Percentiles rank a stretch among this genome's conserved stretches.
Evolutionary conservation across 2,888 invertebrate species (phyloP).

Genomic region (Melolontha melolontha): DNA sequence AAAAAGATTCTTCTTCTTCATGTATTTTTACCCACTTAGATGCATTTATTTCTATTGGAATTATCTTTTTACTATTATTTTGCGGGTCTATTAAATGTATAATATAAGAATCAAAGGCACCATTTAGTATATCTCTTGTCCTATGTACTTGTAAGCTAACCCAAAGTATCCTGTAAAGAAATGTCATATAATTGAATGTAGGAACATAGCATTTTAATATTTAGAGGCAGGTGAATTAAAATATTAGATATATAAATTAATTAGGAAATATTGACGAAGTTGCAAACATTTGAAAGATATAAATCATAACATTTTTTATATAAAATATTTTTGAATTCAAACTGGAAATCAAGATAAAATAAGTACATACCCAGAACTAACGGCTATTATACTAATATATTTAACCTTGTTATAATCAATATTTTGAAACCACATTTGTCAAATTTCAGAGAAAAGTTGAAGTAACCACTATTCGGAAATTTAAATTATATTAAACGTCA

Average conservation of each 20-base stretch:
- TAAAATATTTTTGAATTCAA: too few species aligned
- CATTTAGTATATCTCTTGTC: slow-evolving; percentile 57
- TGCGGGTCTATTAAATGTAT: slow-evolving; percentile 57
- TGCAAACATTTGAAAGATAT: too few species aligned
- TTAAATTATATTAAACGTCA: slow-evolving; percentile 39
- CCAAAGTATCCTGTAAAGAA: slow-evolving; percentile 51
- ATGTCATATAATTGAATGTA: too few species aligned
- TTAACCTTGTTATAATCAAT: slow-evolving; percentile 32
- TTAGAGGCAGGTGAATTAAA: background rate
- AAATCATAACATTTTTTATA: too few species aligned
- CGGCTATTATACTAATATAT: slow-evolving; percentile 34
- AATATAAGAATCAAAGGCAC: slow-evolving; percentile 60
- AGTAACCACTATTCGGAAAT: slow-evolving; percentile 9
- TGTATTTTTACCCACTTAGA: slow-evolving; percentile 43
- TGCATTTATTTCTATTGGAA: slow-evolving; percentile 34
- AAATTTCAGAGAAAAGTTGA: slow-evolving; percentile 16
- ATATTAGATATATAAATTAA: slow-evolving; percentile 2
- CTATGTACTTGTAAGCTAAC: slow-evolving; percentile 58
- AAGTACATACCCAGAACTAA: slow-evolving; percentile 31
- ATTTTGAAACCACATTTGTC: slow-evolving; percentile 43
- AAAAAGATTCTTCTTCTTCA: slow-evolving; percentile 41
- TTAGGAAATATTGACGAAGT: too few species aligned
- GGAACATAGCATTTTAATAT: too few species aligned
- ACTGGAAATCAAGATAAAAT: background rate
- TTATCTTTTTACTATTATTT: slow-evolving; percentile 38